Conservation (phyloP, 2,888 invertebrate genomes). For the Tetramorium bicarinatum region DNA sequence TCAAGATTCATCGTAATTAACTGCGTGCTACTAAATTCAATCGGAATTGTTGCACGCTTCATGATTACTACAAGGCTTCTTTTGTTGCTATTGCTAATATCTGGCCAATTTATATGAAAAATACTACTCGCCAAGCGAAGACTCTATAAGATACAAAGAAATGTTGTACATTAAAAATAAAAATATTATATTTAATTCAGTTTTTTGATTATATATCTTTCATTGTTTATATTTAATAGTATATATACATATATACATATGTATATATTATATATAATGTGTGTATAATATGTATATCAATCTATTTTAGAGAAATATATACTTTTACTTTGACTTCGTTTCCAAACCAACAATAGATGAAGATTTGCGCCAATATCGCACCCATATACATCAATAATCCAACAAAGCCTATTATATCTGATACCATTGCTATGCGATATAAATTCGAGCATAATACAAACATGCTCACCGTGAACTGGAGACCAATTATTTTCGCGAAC, state of each 20-base stretch:
- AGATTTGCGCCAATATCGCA: slow-evolving; percentile 45
- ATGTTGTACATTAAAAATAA: neutral
- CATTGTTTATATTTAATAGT: neutral
- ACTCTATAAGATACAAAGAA: slow-evolving; percentile 37
- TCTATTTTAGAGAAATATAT: neutral
- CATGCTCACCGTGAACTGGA: slow-evolving; percentile 40
- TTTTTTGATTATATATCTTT: neutral
- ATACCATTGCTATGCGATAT: slow-evolving; percentile 27
- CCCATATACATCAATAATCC: slow-evolving; percentile 27
- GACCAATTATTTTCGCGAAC: slow-evolving; percentile 38
- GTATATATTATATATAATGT: neutral
- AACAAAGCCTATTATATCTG: neutral
- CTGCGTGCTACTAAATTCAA: slow-evolving; percentile 49
- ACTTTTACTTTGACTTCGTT: slow-evolving; percentile 59
- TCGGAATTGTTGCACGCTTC: slow-evolving; percentile 53
- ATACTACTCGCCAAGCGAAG: slow-evolving; percentile 23
- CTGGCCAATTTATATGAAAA: slow-evolving; percentile 46
- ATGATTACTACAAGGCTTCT: slow-evolving; percentile 51
- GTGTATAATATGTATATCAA: neutral
- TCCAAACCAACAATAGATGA: slow-evolving; percentile 65
- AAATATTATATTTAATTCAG: neutral
- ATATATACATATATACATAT: too few relatives aligned
- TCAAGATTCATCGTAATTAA: slow-evolving; percentile 54
- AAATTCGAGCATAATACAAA: slow-evolving; percentile 38
- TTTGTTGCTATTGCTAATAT: slow-evolving; percentile 12